Base-by-base conservation (phyloP, 2,113 vertebrate species). In the Spilogale gracilis region DNA sequence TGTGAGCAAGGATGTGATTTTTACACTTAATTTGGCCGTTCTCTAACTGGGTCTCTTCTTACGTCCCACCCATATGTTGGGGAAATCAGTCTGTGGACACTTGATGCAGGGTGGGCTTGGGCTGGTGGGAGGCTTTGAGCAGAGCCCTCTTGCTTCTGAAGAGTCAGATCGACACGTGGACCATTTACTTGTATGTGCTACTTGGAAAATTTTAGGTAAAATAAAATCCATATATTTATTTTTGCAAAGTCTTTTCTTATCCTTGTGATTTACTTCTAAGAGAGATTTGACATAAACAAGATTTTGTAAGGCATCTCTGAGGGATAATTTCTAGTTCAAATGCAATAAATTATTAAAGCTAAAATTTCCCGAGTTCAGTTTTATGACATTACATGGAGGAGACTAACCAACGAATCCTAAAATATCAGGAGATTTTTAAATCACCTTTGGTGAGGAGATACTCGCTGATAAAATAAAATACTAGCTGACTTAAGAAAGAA, bases 371-470 rank as follows among this genome's bases (percentile, higher is more conserved):
- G 63, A 91, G 74, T 91, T 85, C 71, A 48, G 20, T 74, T 94
- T 95, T 54, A 38, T 61, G 65, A 73, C 79, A n/a, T 18, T n/a
- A 1, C 52, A 0, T 61, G 56, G 48, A 80, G 60, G 63, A 96
- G 52, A 65, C 45, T 67, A 54, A 65, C 63, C 56, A 79, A 69
- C 18, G 69, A 58, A 94, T 50, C 79, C 38, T 43, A 60, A 69
- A 78, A 87, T 18, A 63, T 63, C 20, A 71, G 54, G 86, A 86
- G 78, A 82, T 60, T 97, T 96, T 60, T 27, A 79, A 60, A 65
- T 96, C 60, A 38, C 13, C 30, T 89, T 16, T 50, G 60, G 80
- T 60, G 20, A 61, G 73, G 48, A 50, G 58, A 14, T 87, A 69
- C 1, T 84, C 43, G 27, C 45, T 73, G 52, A 45, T 18, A 45